Evolutionary conservation across 2,113 vertebrate species (phyloP), one percentile per base, ranked within the genome.

Genomic region (Shinisaurus crocodilurus): DNA sequence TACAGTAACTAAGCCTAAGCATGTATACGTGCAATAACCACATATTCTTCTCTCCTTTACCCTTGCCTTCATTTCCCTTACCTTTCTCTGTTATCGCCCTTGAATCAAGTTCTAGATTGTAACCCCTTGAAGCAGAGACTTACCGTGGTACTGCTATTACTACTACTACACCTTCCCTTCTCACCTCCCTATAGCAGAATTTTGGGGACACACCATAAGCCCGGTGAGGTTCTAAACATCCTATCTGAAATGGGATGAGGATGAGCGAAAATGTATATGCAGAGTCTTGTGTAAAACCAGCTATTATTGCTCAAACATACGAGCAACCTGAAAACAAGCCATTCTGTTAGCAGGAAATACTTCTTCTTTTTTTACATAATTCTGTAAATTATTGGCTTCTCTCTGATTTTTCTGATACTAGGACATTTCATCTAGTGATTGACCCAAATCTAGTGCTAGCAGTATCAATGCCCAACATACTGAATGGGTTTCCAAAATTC

Each of bases 371-470:
- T 45, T 69, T 80, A 67, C 32, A 50, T 48, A 67, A 85, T 32
- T 15, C 27, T 88, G 48, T 50, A 88, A 67, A 12, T 40, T 18
- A 57, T 9, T 43, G 37, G 3, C 16, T 12, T 74, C 13, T 18
- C 27, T 85, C 6, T 37, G n/a, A 3, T 4, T 85, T 89, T 89
- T 92, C 63, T 25, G 88, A 88, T 80, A 60, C 79, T 89, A 97
- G 97, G 95, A 96, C 91, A 12, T 94, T 96, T 76, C 94, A 96
- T 86, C 50, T 92, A 88, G 65, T 74, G 77, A 92, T 88, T 50
- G 89, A 95, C 75, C 95, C 93, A 13, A 93, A 93, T 34, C 91
- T 97, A 20, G 94, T 96, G 48, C 92, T 96, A 74, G 93, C 95
- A 0, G 91, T 96, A 45, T 94, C 89, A 72, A 84, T 95, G 93